Conservation (phyloP, 1,140 invertebrate genomes). For the Steinernema khuongi region DNA sequence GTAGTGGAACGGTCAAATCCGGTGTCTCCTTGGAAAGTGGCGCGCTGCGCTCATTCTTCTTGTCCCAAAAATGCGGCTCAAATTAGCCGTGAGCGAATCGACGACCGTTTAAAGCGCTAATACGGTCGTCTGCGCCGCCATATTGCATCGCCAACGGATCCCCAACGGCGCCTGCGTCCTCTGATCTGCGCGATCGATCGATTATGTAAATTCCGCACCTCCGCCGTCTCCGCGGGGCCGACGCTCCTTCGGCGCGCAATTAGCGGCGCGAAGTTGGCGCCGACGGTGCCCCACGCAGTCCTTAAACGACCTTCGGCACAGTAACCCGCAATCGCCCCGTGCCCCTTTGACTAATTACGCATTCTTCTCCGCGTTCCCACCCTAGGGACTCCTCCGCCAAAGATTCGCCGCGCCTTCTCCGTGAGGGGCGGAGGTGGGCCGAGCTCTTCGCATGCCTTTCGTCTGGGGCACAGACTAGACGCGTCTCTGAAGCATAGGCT, state of each 20-base stretch:
- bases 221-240: too few relatives aligned
- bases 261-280: too few relatives aligned
- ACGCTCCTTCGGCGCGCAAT: too few relatives aligned
- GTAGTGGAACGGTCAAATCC: background rate
- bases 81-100: conserved; percentile 13
- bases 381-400: background rate
- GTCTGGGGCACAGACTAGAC: too few relatives aligned
- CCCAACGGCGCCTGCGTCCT: background rate
- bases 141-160: background rate
- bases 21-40: background rate
- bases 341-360: conserved; percentile 1
- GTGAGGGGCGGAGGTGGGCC: too few relatives aligned
- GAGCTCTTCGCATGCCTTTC: too few relatives aligned
- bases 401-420: background rate
- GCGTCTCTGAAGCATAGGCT: too few relatives aligned
- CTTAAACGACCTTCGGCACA: too few relatives aligned
- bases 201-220: background rate
- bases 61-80: background rate
- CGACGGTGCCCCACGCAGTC: too few relatives aligned
- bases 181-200: background rate
- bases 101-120: conserved; percentile 1
- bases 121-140: background rate
- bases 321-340: too few relatives aligned
- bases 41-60: background rate
- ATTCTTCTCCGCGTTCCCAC: background rate